Evolutionary conservation across 2,797 vertebrate genomes (phyloP), one percentile per base, ranked within the genome.

Genomic region (Rhinogobio ventralis): DNA sequence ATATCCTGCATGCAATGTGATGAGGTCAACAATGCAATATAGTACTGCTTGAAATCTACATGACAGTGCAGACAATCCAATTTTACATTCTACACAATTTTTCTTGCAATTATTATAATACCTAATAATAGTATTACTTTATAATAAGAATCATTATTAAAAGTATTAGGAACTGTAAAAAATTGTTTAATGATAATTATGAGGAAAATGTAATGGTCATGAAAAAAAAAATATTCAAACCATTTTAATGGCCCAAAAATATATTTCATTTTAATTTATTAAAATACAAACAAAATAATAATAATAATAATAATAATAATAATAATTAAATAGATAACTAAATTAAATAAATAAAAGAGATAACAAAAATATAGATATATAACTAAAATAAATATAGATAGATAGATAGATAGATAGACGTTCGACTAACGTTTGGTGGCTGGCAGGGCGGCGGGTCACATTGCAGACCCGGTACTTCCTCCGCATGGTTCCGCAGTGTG

Each of bases 401-500:
- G 36, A 39, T 1, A 7, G 36, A 39, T 8, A 8, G 36, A 39
- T 8, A 1, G 8, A 42, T 51, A n/a, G 69, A 14, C 82, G 76
- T 23, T 69, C 92, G 92, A 95, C 97, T 98, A 96, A 99, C 98
- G 98, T 99, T 95, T 99, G 98, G 94, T 99, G 98, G 95, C 98
- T 99, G 90, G 98, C 98, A 82, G 98, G 97, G 84, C 98, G 94
- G 30, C 98, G 97, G 15, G 98, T 99, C 84, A 99, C 98, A 7
- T 99, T 99, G 91, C 98, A 99, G 88, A 99, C 98, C 2, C 98
- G 96, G 91, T 99, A 99, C 93, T 99, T 99, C 95, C 98, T 96
- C 79, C 98, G 96, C 98, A 99, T 99, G 89, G 97, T 97, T 94
- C 98, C 98, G 95, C 98, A 99, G 94, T 99, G 98, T 88, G 98